Base-by-base conservation (phyloP, 2,797 vertebrate species). In the Yasuhikotakia modesta region DNA sequence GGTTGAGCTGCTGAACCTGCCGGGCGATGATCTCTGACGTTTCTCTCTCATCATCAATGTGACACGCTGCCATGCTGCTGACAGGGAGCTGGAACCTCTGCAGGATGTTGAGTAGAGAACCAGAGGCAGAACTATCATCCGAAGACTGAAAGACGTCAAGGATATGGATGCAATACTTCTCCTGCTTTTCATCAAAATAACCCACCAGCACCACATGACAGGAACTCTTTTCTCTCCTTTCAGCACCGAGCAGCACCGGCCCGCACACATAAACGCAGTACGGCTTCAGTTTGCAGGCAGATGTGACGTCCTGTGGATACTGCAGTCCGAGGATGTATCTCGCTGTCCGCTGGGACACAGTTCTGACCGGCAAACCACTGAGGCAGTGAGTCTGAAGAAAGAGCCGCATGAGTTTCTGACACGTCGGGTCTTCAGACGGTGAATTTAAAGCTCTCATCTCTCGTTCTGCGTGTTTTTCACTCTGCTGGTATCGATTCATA, bases 251-350 rank as follows among this genome's bases (percentile, higher is more conserved):
- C 0, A 81, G 24, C 43, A 89, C 79, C 5, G 87, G 86, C 63
- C 81, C 87, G 57, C 91, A 93, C n/a, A 92, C 17, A 80, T 93
- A 94, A 2, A 92, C 55, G 68, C 91, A 91, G 85, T 92, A 94
- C 0, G 93, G 92, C 17, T 88, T 90, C 52, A 87, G 75, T n/a
- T 83, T 85, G 73, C 91, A 92, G 30, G 82, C 66, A 6, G 88
- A 85, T 30, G 30, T 48, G 5, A 93, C 85, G 70, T 92, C 84
- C 50, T 85, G 73, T 46, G 89, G 90, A 79, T 93, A 91, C 16
- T 83, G 70, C 10, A 52, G 39, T 16, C 92, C 91, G 74, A 92
- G 84, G 50, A 90, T 88, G 58, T 78, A 65, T 30, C 46, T 86
- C 7, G 82, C 87, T 79, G 87, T 87, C 30, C n/a, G 22, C 19